Base-by-base conservation (phyloP, 1,140 invertebrate genomes). In the Anoplolepis gracilipes region DNA sequence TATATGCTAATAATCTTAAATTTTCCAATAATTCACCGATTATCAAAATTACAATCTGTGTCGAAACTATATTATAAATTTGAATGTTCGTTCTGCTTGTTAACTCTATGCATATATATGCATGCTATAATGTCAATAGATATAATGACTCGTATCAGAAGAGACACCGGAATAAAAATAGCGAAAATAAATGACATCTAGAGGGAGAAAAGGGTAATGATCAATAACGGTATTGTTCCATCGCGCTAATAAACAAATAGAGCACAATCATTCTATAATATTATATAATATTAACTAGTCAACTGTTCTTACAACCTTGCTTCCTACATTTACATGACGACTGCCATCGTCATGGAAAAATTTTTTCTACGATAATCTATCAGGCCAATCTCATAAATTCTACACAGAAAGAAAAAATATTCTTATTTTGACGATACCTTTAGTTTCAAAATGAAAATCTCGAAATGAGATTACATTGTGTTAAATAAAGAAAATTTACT, bases 181-280 rank as follows among this genome's bases (percentile, higher is more conserved):
- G n/a, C n/a, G 28, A 33, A 65, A 77, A 42, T 13, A 42, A 77
- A 39, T 65, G 49, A 22, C 78, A 77, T 57, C 39, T 55, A 49
- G 5, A 49, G 33, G 10, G 28, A 22, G n/a, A 49, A 69, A 70
- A 70, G 33, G n/a, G 0, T 28, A n/a, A 82, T 86, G 42, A 88
- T 42, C 16, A 65, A 28, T 85, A 70, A 64, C 16, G n/a, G 10
- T 25, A 28, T 72, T 73, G 46, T 86, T 70, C 3, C 16, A 76
- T 82, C 76, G 19, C 19, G 65, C 36, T 42, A 39, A 13, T 39
- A 6, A 42, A 28, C n/a, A 65, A 64, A 67, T 49, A 46, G 72
- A 59, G 67, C 78, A 84, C 78, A 84, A 88, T 77, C 70, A 64
- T 77, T 77, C 64, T 33, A 33, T 2, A 2, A 33, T 2, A 33